These are phyloP conservation scores for Sarcophaga carnaria DNA, from an alignment of 2,888 invertebrate species.

Conservation along the genomic window DNA sequence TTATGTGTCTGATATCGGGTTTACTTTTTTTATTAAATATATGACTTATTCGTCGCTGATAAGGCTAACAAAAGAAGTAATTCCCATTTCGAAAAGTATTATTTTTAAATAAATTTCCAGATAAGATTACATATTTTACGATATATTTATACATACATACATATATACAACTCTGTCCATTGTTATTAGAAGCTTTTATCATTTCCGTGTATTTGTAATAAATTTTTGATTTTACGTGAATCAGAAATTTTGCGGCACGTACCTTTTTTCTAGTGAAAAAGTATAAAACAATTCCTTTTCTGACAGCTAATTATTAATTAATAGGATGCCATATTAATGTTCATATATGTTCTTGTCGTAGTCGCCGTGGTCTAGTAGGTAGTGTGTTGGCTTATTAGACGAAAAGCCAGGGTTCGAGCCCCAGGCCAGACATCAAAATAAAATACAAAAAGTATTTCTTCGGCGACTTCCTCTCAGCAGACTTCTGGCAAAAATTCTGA, in stretches of 20 bases:
- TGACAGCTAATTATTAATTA: too few species aligned
- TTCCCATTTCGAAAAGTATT: neutral
- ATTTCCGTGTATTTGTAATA: constrained; percentile 29
- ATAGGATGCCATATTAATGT: too few species aligned
- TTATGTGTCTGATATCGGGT: neutral
- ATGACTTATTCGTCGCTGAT: neutral
- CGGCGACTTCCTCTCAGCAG: too few species aligned
- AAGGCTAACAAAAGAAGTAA: constrained; percentile 11
- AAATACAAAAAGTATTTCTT: too few species aligned
- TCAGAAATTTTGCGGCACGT: constrained; percentile 23
- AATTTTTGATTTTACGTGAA: constrained; percentile 26
- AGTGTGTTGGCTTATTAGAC: too few species aligned
- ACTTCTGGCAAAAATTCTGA: too few species aligned
- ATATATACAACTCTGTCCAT: neutral
- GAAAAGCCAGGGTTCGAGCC: too few species aligned
- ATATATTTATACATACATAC: neutral
- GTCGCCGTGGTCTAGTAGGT: too few species aligned
- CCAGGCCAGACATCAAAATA: too few species aligned
- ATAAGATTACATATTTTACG: constrained; percentile 44
- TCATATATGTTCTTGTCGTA: too few species aligned
- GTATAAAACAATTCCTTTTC: neutral
- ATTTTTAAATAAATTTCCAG: neutral
- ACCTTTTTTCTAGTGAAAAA: neutral
- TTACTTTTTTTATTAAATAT: neutral
- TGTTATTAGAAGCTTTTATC: constrained; percentile 4